Conservation (phyloP, 2,113 vertebrate species). For the Zingel zingel region DNA sequence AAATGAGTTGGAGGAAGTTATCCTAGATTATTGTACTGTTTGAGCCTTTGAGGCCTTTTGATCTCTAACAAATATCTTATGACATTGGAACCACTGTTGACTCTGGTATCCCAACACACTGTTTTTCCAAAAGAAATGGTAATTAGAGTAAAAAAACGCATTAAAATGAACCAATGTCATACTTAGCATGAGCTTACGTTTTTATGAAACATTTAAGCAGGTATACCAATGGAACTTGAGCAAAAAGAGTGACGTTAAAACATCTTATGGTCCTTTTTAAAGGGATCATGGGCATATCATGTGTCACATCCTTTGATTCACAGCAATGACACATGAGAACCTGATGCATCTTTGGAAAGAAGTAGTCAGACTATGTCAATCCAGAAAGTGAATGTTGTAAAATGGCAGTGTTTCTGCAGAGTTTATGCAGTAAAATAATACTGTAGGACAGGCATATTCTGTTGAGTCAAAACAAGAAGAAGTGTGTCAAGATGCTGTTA, state of each 20-base stretch:
- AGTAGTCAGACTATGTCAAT: neutral
- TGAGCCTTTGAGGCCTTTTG: conserved; percentile 11
- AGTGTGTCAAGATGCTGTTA: neutral
- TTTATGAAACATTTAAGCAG: fast-evolving
- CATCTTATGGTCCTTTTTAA: neutral
- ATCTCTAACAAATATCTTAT: neutral
- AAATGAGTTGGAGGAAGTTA: neutral
- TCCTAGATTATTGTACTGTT: neutral
- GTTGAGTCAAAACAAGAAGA: neutral
- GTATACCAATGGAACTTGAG: neutral
- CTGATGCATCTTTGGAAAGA: neutral
- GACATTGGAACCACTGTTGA: neutral
- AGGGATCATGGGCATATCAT: neutral
- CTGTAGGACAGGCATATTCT: neutral
- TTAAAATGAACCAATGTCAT: neutral
- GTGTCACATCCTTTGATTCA: neutral
- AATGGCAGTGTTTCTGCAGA: neutral
- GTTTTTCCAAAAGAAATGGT: neutral
- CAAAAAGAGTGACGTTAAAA: neutral
- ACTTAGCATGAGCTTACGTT: neutral
- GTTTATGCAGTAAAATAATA: neutral
- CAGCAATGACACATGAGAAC: neutral
- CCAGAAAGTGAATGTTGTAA: neutral
- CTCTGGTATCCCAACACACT: neutral
- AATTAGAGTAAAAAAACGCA: neutral